Percentiles rank a stretch among this genome's conserved stretches.
These are phyloP conservation scores for Agrypnia vestita DNA, from an alignment of 1,140 invertebrate species.

Conservation along the genomic window DNA sequence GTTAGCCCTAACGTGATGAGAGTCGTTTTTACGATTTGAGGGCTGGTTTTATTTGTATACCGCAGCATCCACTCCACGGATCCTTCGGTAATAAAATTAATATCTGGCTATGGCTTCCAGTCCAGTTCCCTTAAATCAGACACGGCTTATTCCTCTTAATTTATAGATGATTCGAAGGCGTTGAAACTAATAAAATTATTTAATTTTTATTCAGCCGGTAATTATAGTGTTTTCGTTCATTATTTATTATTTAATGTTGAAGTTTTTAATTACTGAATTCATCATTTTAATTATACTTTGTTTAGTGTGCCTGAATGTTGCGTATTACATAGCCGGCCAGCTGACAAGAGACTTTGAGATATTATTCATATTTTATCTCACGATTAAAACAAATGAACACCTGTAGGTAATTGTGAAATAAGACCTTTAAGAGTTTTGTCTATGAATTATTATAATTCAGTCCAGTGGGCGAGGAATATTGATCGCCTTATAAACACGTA, in stretches of 20 bases:
- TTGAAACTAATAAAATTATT: slow-evolving; percentile 28
- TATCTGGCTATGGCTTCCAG: slow-evolving; percentile 1
- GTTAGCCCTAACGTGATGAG: not conserved
- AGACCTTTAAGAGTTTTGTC: too few species aligned
- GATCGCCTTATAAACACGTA: too few species aligned
- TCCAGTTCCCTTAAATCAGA: not conserved
- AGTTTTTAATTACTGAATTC: slow-evolving; percentile 9
- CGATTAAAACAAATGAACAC: too few species aligned
- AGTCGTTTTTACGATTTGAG: slow-evolving; percentile 15
- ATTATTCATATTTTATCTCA: too few species aligned
- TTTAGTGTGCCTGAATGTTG: too few species aligned
- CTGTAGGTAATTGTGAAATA: too few species aligned
- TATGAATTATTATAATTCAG: too few species aligned
- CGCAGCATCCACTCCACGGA: slow-evolving; percentile 2
- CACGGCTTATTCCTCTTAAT: slow-evolving; percentile 6
- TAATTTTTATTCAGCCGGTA: slow-evolving; percentile 3
- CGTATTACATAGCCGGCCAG: too few species aligned
- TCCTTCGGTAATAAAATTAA: slow-evolving; percentile 27
- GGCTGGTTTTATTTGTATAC: slow-evolving; percentile 24
- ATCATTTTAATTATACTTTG: not conserved
- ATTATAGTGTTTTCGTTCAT: slow-evolving; percentile 5
- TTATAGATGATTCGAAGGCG: slow-evolving; percentile 18
- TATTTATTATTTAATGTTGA: not conserved
- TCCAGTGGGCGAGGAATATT: too few species aligned
- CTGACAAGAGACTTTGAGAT: too few species aligned